Conservation (phyloP, 2,113 vertebrate genomes). For the Channa maculata region DNA sequence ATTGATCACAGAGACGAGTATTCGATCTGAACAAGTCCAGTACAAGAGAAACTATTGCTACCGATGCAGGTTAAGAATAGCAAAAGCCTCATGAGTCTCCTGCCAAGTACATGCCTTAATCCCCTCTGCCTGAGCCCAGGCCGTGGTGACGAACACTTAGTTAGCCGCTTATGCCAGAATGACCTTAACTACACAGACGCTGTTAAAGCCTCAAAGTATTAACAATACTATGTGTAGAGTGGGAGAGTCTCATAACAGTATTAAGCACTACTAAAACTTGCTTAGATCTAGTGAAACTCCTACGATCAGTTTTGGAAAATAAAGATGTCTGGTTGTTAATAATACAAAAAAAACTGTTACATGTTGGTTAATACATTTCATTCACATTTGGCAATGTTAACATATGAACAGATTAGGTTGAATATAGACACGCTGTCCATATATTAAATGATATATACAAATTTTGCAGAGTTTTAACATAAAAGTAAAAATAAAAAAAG, state of each 20-base stretch:
- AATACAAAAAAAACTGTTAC: too few relatives aligned
- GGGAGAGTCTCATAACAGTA: conserved; percentile 22
- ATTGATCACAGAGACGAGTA: conserved; percentile 38
- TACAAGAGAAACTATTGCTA: conserved; percentile 46
- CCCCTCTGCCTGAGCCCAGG: conserved; percentile 71
- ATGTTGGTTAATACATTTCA: too few relatives aligned
- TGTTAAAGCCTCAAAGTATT: conserved; percentile 35
- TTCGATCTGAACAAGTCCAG: conserved; percentile 24
- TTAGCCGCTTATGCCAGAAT: conserved; percentile 79
- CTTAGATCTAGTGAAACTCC: neutral
- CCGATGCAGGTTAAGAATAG: conserved; percentile 75
- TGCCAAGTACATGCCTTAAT: conserved; percentile 82
- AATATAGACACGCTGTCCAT: too few relatives aligned
- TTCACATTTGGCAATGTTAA: too few relatives aligned
- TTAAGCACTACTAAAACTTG: neutral
- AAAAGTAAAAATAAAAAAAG: too few relatives aligned
- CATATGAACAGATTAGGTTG: too few relatives aligned
- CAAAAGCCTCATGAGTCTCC: conserved; percentile 76
- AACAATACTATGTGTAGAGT: conserved; percentile 33
- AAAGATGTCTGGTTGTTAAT: too few relatives aligned
- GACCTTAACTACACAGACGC: conserved; percentile 65
- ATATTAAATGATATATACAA: too few relatives aligned
- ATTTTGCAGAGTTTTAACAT: too few relatives aligned
- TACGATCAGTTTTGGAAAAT: neutral
- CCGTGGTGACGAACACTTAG: conserved; percentile 72